Evolutionary conservation across 2,888 invertebrate species (phyloP), one percentile per base, ranked within the genome.

Genomic region (Reticulitermes lucifugus): DNA sequence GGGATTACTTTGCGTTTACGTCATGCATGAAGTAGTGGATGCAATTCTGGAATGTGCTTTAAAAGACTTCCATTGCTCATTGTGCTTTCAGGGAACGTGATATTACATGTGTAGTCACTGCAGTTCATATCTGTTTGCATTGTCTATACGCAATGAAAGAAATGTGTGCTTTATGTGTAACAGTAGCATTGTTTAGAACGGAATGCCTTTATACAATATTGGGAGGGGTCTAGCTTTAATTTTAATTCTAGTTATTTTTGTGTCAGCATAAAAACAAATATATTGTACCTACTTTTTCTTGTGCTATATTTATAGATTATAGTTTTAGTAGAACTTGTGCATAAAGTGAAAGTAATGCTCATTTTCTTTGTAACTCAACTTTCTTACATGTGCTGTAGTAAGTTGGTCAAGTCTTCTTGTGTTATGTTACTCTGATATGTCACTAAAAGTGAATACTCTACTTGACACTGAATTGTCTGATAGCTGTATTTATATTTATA

Each of bases 291-390:
- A 55, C 18, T 14, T 18, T 14, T 55, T 65, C 25, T 25, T 65
- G n/a, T 65, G 25, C 25, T 65, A 7, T 65, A 65, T 65, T 65
- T 2, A 25, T 60, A 60, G 21, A 60, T 60, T n/a, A 21, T 21
- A n/a, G 21, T 60, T 35, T 46, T n/a, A 14, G 2, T 65, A 65
- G n/a, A 65, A 65, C 25, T 25, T 65, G 25, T 25, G 25, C 14
- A 65, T 65, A 65, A 25, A 65, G 12, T 65, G n/a, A n/a, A 65
- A 65, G 65, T 65, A 65, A 65, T 65, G 65, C 65, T 65, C 65
- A 65, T 65, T n/a, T 60, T 65, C 9, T 65, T 25, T 25, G n/a
- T 65, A 65, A 25, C 9, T 65, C 7, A 25, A 25, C n/a, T 35
- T 21, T 21, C 14, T 22, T 65, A 65, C 14, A 25, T 65, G 65